Evolutionary conservation across 2,888 invertebrate species (phyloP).

Genomic region (Drosophila gaucha): DNA sequence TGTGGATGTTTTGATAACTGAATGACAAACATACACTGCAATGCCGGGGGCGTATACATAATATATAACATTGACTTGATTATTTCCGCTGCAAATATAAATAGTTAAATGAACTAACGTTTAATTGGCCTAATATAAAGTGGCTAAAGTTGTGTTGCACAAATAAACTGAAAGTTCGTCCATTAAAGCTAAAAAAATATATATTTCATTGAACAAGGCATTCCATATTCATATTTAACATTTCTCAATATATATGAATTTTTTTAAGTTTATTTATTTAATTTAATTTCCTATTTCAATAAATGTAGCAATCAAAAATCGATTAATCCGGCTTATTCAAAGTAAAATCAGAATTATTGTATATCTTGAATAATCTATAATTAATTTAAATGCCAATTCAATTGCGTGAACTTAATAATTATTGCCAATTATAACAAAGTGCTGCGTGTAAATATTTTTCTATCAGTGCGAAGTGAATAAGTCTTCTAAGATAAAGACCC

Average conservation of each 20-base stretch:
- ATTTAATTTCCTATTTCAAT: no score
- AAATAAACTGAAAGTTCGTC: neutral
- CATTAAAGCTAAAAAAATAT: no score
- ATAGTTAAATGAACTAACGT: slow-evolving; percentile 24
- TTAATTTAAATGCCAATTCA: no score
- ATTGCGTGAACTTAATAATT: slow-evolving; percentile 42
- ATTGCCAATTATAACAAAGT: slow-evolving; percentile 52
- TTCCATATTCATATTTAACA: neutral
- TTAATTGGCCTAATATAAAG: slow-evolving; percentile 22
- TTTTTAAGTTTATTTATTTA: no score
- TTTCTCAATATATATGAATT: no score
- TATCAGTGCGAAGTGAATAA: neutral
- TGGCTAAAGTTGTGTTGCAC: neutral
- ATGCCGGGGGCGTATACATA: slow-evolving; percentile 46
- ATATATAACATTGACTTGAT: slow-evolving; percentile 21
- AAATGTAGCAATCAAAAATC: no score
- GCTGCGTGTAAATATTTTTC: slow-evolving; percentile 16
- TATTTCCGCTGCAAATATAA: slow-evolving; percentile 11
- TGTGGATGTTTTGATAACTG: neutral
- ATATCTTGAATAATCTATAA: no score
- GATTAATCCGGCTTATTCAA: no score
- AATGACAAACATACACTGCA: slow-evolving; percentile 9
- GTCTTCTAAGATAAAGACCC: slow-evolving; percentile 2
- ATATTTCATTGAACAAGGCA: no score
- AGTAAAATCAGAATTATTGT: no score